phyloP scores from a whole-genome alignment of 2,888 invertebrate genomes.

The Kuschelorhynchus macadamiae region DNA sequence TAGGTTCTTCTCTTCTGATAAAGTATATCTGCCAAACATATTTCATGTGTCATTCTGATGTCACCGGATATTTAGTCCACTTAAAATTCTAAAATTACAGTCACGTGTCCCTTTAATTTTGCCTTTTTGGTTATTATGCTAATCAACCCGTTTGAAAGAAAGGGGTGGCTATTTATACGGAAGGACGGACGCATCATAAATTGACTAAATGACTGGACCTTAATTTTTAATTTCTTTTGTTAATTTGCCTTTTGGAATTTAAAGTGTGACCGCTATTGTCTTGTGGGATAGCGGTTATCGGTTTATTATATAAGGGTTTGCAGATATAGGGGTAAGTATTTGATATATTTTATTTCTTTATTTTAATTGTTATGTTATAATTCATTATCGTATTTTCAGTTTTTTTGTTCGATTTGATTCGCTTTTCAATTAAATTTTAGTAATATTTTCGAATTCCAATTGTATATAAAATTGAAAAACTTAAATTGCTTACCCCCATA shows the following conservation, averaged over 20 bases:
- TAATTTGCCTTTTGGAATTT: not conserved
- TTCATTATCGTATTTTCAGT: too few relatives aligned
- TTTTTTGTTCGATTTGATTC: too few relatives aligned
- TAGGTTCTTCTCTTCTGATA: too few relatives aligned
- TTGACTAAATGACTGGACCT: conserved; percentile 17
- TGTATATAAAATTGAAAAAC: too few relatives aligned
- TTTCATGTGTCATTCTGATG: conserved; percentile 11
- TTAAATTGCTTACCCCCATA: too few relatives aligned
- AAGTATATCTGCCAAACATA: not conserved
- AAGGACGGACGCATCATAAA: conserved; percentile 7
- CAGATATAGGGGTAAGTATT: too few relatives aligned
- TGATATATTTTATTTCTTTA: too few relatives aligned
- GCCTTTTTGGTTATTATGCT: conserved; percentile 37
- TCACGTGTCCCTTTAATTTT: conserved; percentile 35
- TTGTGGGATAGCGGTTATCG: not conserved
- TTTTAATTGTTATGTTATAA: too few relatives aligned
- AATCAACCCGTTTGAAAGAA: conserved; percentile 9
- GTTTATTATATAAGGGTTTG: too few relatives aligned
- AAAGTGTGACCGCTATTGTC: not conserved
- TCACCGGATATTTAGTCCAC: not conserved
- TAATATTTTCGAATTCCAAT: too few relatives aligned
- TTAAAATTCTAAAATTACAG: conserved; percentile 10
- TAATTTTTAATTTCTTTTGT: conserved; percentile 19
- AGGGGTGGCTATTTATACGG: conserved; percentile 12
- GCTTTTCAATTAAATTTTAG: too few relatives aligned